phyloP scores from a whole-genome alignment of 1,140 invertebrate genomes.

The Olivierus martensii region DNA sequence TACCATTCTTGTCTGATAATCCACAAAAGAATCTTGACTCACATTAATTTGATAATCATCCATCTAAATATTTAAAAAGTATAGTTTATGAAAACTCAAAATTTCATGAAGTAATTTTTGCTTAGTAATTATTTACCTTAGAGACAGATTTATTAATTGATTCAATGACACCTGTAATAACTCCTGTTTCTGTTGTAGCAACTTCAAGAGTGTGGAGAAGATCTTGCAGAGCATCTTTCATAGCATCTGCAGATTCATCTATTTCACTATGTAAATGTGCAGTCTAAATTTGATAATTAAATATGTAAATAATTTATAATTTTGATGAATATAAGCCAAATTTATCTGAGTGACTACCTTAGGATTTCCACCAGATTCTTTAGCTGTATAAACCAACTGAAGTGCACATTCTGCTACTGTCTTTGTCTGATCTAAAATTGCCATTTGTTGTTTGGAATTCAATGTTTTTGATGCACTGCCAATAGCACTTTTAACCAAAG shows the following conservation, averaged over 20 bases:
- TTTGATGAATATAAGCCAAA: too few species aligned
- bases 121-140: slow-evolving; percentile 33
- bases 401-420: slow-evolving; percentile 82
- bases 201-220: slow-evolving; percentile 64
- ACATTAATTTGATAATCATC: slow-evolving; percentile 27
- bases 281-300: too few species aligned
- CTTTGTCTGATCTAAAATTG: slow-evolving; percentile 79
- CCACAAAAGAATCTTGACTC: slow-evolving; percentile 52
- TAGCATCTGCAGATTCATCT: slow-evolving; percentile 62
- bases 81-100: too few species aligned
- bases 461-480: slow-evolving; percentile 72
- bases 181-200: slow-evolving; percentile 68
- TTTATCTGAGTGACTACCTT: slow-evolving; percentile 41
- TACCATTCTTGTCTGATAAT: slow-evolving; percentile 96
- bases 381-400: slow-evolving; percentile 69
- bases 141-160: slow-evolving; percentile 74
- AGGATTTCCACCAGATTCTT: slow-evolving; percentile 85
- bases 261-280: slow-evolving; percentile 60
- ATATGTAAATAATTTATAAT: too few species aligned
- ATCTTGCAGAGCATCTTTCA: slow-evolving; percentile 66
- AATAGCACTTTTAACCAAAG: slow-evolving; percentile 63
- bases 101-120: too few species aligned
- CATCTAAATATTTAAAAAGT: slow-evolving; percentile 23
- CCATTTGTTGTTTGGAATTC: slow-evolving; percentile 77
- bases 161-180: slow-evolving; percentile 66